A percentile compares a stretch with the other conserved stretches of the same genome.
Evolutionary conservation across 1,140 invertebrate species (phyloP).

Genomic region (Drosophila novamexicana): DNA sequence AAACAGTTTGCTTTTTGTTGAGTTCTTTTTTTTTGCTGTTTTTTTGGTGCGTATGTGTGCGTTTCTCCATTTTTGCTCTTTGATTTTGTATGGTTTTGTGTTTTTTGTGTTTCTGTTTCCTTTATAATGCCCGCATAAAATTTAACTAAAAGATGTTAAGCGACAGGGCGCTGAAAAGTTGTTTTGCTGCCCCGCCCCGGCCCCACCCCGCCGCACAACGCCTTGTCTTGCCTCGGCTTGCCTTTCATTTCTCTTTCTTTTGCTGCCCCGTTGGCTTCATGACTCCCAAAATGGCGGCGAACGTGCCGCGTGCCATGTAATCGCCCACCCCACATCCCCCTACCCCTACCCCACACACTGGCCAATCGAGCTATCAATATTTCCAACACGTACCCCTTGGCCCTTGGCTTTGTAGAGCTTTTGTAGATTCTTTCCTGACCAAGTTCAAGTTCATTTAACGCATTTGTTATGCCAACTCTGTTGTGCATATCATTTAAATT

Average conservation of each 20-base stretch:
- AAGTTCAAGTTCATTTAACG: constrained; percentile 79
- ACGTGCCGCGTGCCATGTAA: constrained; percentile 72
- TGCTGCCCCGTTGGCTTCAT: constrained; percentile 6
- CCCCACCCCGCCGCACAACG: not conserved
- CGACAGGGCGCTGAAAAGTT: constrained; percentile 56
- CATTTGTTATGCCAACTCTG: constrained; percentile 65
- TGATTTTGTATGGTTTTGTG: constrained; percentile 39
- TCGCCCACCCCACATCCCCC: constrained; percentile 13
- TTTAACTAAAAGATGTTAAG: constrained; percentile 54
- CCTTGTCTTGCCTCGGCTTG: not conserved
- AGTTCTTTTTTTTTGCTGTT: constrained; percentile 37
- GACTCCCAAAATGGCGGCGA: constrained; percentile 58
- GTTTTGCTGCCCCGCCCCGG: constrained; percentile 37
- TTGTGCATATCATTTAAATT: constrained; percentile 62
- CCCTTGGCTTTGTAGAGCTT: constrained; percentile 65
- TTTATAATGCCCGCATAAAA: constrained; percentile 78
- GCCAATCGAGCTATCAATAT: constrained; percentile 34
- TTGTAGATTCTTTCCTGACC: constrained; percentile 53
- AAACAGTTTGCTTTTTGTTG: constrained; percentile 65
- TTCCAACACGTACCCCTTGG: constrained; percentile 53
- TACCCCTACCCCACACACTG: not conserved
- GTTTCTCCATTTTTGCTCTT: constrained; percentile 53
- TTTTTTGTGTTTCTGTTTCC: constrained; percentile 52
- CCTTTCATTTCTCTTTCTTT: constrained; percentile 66
- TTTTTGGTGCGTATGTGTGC: constrained; percentile 61